These are phyloP conservation scores for Acleris holmiana DNA, from an alignment of 2,888 invertebrate species.

Conservation along the genomic window DNA sequence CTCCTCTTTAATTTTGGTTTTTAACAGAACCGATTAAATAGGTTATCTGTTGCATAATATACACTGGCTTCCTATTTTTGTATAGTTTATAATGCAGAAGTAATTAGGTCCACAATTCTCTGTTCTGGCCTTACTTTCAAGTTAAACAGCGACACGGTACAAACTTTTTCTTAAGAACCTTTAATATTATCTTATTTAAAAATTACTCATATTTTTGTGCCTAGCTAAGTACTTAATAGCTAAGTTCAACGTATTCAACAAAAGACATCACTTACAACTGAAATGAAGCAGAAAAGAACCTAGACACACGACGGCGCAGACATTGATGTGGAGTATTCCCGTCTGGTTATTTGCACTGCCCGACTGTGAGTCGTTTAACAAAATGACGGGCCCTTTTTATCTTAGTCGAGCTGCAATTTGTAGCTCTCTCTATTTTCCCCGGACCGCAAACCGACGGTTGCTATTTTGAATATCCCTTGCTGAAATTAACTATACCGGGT, in stretches of 20 bases:
- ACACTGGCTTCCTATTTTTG: too few species aligned
- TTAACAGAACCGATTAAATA: too few species aligned
- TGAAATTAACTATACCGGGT: constrained; percentile 66
- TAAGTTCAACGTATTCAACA: constrained; percentile 29
- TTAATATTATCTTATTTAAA: not conserved
- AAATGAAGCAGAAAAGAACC: constrained; percentile 31
- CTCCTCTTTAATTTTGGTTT: too few species aligned
- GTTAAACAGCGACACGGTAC: too few species aligned
- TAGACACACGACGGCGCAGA: constrained; percentile 24
- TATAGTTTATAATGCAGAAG: too few species aligned
- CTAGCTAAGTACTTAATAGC: too few species aligned
- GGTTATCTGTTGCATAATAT: too few species aligned
- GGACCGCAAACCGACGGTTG: constrained; percentile 70
- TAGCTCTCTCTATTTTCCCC: constrained; percentile 75
- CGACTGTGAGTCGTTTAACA: constrained; percentile 76
- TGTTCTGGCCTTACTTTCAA: too few species aligned
- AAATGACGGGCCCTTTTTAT: constrained; percentile 82
- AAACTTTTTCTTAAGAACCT: too few species aligned
- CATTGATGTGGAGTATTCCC: constrained; percentile 53
- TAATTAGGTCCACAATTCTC: too few species aligned
- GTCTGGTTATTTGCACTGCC: constrained; percentile 64
- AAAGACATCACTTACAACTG: constrained; percentile 32
- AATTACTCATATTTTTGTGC: too few species aligned
- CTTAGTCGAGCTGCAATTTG: constrained; percentile 79
- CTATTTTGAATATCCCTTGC: constrained; percentile 73